These are phyloP conservation scores for Pogonognathellus flavescens DNA, from an alignment of 1,140 invertebrate genomes.

Conservation along the genomic window DNA sequence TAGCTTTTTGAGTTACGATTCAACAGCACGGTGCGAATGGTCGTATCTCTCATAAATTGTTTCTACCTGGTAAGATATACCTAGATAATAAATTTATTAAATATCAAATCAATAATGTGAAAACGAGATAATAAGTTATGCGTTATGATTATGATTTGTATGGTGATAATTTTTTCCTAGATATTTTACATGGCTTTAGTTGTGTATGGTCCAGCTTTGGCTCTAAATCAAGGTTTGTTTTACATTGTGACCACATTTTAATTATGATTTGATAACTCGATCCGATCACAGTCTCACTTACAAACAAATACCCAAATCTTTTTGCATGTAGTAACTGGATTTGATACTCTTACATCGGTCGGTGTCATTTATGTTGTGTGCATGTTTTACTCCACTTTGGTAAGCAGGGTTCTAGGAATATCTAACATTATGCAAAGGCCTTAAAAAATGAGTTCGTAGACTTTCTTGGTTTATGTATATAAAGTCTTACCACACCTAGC, in stretches of 20 bases:
- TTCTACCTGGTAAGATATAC: slow-evolving; percentile 56
- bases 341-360: slow-evolving; percentile 71
- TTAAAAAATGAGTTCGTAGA: no score
- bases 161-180: not conserved
- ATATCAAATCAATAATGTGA: no score
- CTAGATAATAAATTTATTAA: no score
- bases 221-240: slow-evolving; percentile 72
- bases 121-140: no score
- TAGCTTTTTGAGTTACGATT: slow-evolving; percentile 59
- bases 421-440: no score
- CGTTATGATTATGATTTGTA: no score
- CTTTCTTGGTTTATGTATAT: no score
- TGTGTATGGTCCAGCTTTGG: slow-evolving; percentile 71
- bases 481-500: no score
- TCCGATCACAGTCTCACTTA: no score
- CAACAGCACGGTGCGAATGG: slow-evolving; percentile 27
- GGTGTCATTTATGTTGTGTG: slow-evolving; percentile 72
- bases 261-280: no score
- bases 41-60: slow-evolving; percentile 48
- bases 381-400: slow-evolving; percentile 74
- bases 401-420: slow-evolving; percentile 66
- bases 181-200: slow-evolving; percentile 57
- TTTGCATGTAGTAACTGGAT: slow-evolving; percentile 71
- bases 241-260: not conserved
- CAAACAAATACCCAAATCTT: slow-evolving; percentile 7